Evolutionary conservation across 2,888 invertebrate species (phyloP).

Genomic region (Meteorus cinctellus): DNA sequence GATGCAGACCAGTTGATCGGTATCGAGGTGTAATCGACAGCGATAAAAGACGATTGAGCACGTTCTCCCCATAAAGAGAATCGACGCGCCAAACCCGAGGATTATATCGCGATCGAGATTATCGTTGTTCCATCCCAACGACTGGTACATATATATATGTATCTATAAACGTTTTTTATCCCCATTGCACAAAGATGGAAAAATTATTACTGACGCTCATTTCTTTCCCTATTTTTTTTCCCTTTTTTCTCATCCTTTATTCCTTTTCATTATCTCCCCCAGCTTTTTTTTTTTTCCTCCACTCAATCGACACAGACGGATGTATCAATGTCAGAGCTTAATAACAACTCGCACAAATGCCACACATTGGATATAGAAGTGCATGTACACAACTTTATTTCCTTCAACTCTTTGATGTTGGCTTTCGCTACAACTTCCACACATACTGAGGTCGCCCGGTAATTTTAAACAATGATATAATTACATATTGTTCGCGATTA

Average conservation of each 20-base stretch:
- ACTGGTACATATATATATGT: conserved; percentile 13
- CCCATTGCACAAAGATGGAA: neutral
- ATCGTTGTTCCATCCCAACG: conserved; percentile 43
- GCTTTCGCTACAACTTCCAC: conserved; percentile 37
- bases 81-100: conserved; percentile 41
- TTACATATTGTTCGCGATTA: conserved; percentile 66
- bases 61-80: conserved; percentile 44
- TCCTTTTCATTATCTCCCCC: neutral
- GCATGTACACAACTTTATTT: neutral
- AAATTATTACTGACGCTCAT: neutral
- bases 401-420: conserved; percentile 20
- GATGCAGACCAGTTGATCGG: conserved; percentile 33
- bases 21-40: conserved; percentile 44
- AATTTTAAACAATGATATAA: conserved; percentile 71
- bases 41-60: conserved; percentile 47
- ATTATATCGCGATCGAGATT: conserved; percentile 44
- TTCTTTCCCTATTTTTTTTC: neutral
- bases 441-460: conserved; percentile 57
- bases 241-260: neutral
- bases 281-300: neutral
- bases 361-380: neutral
- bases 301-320: conserved; percentile 47
- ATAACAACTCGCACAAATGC: conserved; percentile 62
- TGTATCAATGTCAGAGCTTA: conserved; percentile 69
- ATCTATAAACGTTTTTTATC: conserved; percentile 13